Evolutionary conservation across 2,113 vertebrate species (phyloP).

Genomic region (Strigops habroptila): DNA sequence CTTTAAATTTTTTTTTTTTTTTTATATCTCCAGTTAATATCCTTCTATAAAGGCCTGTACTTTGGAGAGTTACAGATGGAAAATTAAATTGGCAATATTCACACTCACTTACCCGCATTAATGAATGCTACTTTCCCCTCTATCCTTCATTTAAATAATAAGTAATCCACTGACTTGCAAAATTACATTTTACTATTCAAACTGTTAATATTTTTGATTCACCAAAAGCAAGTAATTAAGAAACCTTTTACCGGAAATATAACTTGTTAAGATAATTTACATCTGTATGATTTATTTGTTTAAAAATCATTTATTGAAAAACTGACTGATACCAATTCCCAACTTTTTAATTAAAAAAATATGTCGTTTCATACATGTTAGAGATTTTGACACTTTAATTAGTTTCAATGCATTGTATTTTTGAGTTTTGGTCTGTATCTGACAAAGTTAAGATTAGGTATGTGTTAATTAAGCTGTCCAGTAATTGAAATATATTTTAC

Average conservation of each 20-base stretch:
- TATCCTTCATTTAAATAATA: background rate
- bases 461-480: background rate
- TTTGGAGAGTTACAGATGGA: background rate
- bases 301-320: background rate
- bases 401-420: background rate
- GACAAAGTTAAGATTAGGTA: background rate
- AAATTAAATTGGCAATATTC: constrained; percentile 10
- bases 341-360: background rate
- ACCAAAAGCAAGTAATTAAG: background rate
- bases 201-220: background rate
- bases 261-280: background rate
- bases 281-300: background rate
- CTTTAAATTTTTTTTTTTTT: background rate
- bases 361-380: background rate
- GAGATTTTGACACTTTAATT: background rate
- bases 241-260: background rate
- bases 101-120: background rate
- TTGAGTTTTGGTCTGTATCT: background rate
- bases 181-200: background rate
- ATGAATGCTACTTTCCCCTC: background rate
- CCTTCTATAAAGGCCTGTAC: background rate
- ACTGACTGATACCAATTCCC: background rate
- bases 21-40: background rate
- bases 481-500: background rate
- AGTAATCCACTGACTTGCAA: background rate